Conservation (phyloP, 30 jellyfish, hydroid and myxozoan species). For the Phacellophora camtschatica region DNA sequence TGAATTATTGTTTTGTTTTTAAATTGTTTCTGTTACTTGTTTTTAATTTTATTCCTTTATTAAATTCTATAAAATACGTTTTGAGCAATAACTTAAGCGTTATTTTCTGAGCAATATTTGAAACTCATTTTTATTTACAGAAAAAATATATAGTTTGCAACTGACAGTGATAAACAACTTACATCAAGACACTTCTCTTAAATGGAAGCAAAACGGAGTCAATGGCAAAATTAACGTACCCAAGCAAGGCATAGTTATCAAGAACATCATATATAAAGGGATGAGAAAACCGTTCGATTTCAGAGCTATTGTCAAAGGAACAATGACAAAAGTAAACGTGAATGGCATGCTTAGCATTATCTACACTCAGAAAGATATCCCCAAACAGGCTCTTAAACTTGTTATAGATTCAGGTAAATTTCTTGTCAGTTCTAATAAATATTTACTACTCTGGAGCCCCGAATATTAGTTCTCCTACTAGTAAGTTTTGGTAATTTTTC, state of each 20-base stretch:
- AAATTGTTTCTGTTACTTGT: too few species aligned
- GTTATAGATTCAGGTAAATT: conserved; percentile 28
- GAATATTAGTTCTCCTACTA: too few species aligned
- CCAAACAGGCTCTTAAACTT: neutral
- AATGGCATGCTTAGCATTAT: neutral
- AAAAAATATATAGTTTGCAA: neutral
- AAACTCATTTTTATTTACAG: conserved; percentile 24
- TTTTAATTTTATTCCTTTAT: too few species aligned
- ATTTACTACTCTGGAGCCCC: too few species aligned
- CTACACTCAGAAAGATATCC: neutral
- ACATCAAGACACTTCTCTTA: neutral
- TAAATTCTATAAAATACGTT: too few species aligned
- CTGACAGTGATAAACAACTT: neutral
- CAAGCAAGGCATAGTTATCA: neutral
- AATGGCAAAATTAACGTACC: neutral
- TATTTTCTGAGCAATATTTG: too few species aligned
- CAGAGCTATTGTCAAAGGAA: neutral
- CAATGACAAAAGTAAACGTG: neutral
- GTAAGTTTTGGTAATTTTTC: too few species aligned
- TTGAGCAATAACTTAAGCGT: too few species aligned
- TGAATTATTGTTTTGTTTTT: too few species aligned
- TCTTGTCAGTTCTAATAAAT: neutral
- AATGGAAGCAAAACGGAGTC: neutral
- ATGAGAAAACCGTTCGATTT: neutral
- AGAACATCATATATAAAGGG: neutral